Conservation (phyloP, 2,797 vertebrate species). For the Oreonectes daqikongensis region DNA sequence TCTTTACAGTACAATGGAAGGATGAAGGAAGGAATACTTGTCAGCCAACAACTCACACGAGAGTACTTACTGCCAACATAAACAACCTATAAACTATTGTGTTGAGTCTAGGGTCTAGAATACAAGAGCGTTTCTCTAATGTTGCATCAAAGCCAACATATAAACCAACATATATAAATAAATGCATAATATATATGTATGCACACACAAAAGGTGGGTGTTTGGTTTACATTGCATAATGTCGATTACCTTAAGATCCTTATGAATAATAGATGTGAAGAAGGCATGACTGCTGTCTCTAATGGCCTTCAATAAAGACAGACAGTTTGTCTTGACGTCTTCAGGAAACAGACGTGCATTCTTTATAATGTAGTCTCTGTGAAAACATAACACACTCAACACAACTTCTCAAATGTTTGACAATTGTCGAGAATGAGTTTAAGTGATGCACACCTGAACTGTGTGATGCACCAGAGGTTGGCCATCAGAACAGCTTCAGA, state of each 20-base stretch:
- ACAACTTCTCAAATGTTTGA: neutral
- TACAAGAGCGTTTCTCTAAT: no score
- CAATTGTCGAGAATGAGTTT: neutral
- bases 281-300: conserved; percentile 58
- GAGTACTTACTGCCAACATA: conserved; percentile 7
- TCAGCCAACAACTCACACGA: neutral
- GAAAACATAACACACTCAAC: conserved; percentile 9
- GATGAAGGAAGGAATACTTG: neutral
- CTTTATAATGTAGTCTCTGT: conserved; percentile 65
- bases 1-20: neutral
- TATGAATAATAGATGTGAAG: conserved; percentile 62
- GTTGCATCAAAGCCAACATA: no score
- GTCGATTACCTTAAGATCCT: conserved; percentile 64
- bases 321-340: conserved; percentile 51
- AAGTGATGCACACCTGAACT: conserved; percentile 78
- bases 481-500: conserved; percentile 80
- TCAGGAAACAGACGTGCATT: conserved; percentile 55
- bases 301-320: conserved; percentile 61
- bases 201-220: neutral
- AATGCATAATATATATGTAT: no score
- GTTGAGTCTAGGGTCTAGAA: no score
- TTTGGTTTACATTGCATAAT: neutral
- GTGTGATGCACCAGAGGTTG: conserved; percentile 78
- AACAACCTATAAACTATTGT: no score
- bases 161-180: no score